Evolutionary conservation across 2,797 vertebrate species (phyloP), one percentile per base, ranked within the genome.

Genomic region (Ctenosaura bakeri): DNA sequence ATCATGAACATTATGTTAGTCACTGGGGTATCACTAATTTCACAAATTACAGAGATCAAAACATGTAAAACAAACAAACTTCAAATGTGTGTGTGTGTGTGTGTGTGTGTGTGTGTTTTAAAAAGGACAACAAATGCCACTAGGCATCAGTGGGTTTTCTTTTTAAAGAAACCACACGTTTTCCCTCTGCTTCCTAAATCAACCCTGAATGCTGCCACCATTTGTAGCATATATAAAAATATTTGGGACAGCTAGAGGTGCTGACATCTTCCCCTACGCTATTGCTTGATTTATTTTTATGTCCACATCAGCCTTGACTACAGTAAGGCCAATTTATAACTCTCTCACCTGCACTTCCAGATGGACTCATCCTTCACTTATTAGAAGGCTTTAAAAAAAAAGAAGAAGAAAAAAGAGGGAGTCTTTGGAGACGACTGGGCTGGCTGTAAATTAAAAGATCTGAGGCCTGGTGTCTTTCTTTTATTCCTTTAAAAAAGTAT

Each of bases 261-360:
- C 0, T 71, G 69, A 38, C n/a, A 42, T 83, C 35, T 35, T 78
- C 35, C 52, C 84, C 20, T 8, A 38, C 5, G 4, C 26, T 69
- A 4, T 88, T 74, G 86, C 88, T 86, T 85, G 62, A 92, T 89
- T 93, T 91, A 82, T 89, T 91, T 90, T 93, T 93, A 86, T 74
- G 85, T 89, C 80, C 69, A 42, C 22, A 42, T 82, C 92, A 91
- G 66, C 90, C 84, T 88, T 93, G 91, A 64, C 78, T 91, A 88
- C 35, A 92, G 86, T 83, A 94, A 88, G 35, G 50, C 78, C 91
- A 93, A 95, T 95, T 96, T 92, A 94, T 94, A 73, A 69, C 59
- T 93, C 50, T 73, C 26, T 88, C 91, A 91, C 0, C 73, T 86
- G 88, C 26, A 84, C 29, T 88, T 52, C 62, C 66, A 94, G 81